These are phyloP conservation scores for Cherax quadricarinatus DNA, from an alignment of 1,140 invertebrate genomes.

Conservation along the genomic window DNA sequence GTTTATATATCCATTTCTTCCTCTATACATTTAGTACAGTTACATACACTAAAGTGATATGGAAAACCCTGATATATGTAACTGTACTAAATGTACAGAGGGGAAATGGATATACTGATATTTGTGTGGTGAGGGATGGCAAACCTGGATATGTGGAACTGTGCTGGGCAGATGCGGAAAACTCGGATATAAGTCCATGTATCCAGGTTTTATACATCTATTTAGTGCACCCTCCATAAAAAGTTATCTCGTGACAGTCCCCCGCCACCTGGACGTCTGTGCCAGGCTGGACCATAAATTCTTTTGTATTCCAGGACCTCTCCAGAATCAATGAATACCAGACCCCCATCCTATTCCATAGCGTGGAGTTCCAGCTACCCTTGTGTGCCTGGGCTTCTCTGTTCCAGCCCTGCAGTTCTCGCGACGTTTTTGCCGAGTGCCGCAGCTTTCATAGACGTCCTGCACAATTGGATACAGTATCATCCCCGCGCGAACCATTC, in stretches of 20 bases:
- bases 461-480: slow-evolving; percentile 57
- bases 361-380: not conserved
- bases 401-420: slow-evolving; percentile 6
- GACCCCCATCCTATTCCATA: not conserved
- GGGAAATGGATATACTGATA: no score
- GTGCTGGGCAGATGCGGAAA: no score
- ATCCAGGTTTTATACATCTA: no score
- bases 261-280: not conserved
- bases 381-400: slow-evolving; percentile 1
- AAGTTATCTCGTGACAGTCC: not conserved
- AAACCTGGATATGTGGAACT: no score
- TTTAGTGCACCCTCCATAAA: no score
- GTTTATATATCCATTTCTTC: no score
- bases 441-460: slow-evolving; percentile 50
- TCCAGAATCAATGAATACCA: slow-evolving; percentile 10
- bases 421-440: slow-evolving; percentile 6
- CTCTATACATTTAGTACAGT: no score
- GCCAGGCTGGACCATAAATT: not conserved
- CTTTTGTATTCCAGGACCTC: not conserved
- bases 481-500: slow-evolving; percentile 19
- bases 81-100: no score
- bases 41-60: no score
- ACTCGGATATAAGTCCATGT: no score
- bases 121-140: no score
- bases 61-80: no score